Evolutionary conservation across 2,797 vertebrate species (phyloP), one percentile per base, ranked within the genome.

Genomic region (Hapalemur alaotrensis): DNA sequence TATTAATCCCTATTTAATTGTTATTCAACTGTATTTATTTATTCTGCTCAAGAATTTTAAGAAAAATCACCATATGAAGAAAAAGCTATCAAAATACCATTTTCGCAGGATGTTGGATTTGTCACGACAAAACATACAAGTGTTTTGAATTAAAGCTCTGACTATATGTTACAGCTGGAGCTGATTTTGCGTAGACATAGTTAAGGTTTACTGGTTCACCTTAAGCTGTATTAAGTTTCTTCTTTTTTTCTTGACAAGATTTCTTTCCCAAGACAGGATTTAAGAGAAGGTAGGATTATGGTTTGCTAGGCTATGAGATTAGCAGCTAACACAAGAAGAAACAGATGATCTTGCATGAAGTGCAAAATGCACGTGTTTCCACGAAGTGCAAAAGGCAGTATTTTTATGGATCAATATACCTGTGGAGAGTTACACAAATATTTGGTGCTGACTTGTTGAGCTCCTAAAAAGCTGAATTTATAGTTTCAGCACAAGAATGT

Each of bases 151-250:
- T 98, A 98, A 81, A 93, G 38, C 50, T 14, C 59, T 95, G 43
- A 95, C n/a, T 97, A 86, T 73, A 50, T 95, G 57, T 54, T 89
- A 89, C 98, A 98, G 95, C 97, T 98, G 98, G 97, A 46, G 91
- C 46, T 96, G 92, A 98, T 98, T 98, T 98, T 73, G 69, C 79
- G 59, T 63, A 97, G 97, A 96, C 93, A 97, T 97, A 95, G n/a
- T 80, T 94, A 95, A 92, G 84, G 46, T 43, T 97, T 98, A 89
- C 90, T 91, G 32, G 20, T 61, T 98, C 96, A 97, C 92, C 91
- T 96, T 98, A 97, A 90, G 57, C 95, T 97, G 52, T 92, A 98
- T 98, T 98, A 98, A 95, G 88, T 96, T 96, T 92, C 93, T 89
- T 96, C 43, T 90, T 82, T 95, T 70, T 41, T 95, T 97, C 97